Conservation (phyloP, 1,140 invertebrate genomes). For the Hormaphis cornu region DNA sequence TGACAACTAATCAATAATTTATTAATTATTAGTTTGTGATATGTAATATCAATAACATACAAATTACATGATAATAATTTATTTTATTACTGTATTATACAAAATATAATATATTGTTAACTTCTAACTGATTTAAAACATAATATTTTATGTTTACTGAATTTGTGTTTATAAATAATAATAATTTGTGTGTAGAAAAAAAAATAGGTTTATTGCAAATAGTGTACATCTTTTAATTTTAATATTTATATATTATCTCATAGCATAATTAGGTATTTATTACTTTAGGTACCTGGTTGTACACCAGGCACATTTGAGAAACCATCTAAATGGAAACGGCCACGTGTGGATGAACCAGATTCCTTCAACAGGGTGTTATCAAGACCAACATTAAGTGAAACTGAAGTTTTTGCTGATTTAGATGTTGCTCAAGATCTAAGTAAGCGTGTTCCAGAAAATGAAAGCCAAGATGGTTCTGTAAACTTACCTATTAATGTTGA, state of each 20-base stretch:
- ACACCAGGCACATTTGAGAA: conserved; percentile 19
- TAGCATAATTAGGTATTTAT: no score
- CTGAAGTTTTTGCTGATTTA: conserved; percentile 33
- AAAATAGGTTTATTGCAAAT: no score
- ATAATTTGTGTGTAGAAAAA: no score
- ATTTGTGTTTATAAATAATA: no score
- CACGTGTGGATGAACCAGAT: conserved; percentile 26
- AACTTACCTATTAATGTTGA: conserved; percentile 2
- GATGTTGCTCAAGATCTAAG: conserved; percentile 35
- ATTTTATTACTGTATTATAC: no score
- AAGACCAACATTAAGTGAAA: conserved; percentile 32
- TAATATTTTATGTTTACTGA: no score
- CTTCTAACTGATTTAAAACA: no score
- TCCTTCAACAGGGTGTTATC: conserved; percentile 5
- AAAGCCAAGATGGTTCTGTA: not conserved
- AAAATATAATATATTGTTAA: no score
- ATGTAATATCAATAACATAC: no score
- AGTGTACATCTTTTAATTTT: no score
- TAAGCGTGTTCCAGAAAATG: conserved; percentile 33
- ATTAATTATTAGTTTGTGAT: not conserved
- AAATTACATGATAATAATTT: no score
- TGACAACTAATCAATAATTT: not conserved
- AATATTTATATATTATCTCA: not conserved
- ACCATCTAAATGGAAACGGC: conserved; percentile 27
- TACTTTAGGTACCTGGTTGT: conserved; percentile 21